phyloP scores from a whole-genome alignment of 2,113 vertebrate species.

The Platycercus adscitus region DNA sequence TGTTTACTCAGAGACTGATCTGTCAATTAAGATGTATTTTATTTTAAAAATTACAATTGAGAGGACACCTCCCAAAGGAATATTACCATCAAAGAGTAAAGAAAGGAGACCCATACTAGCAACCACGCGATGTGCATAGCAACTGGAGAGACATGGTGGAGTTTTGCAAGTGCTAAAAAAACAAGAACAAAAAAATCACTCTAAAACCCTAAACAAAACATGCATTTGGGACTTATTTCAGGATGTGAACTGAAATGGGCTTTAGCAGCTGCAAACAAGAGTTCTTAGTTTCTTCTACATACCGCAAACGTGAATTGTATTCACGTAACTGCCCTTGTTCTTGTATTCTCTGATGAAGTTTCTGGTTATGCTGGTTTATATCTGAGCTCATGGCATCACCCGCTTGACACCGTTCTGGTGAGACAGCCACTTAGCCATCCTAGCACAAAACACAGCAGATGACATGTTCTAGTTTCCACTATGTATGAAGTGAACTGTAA shows the following conservation, averaged over 20 bases:
- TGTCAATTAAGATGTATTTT: neutral
- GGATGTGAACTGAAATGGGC: neutral
- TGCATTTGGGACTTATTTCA: neutral
- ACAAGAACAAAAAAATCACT: neutral
- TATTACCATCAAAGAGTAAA: neutral
- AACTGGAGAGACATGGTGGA: neutral
- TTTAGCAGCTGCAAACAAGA: neutral
- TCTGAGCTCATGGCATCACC: neutral
- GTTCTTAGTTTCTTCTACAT: neutral
- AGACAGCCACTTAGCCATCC: neutral
- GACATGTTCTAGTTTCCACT: neutral
- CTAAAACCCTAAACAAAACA: neutral
- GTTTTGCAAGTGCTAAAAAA: neutral
- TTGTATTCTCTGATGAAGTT: neutral
- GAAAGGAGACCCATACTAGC: fast-evolving
- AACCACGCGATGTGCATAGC: fast-evolving
- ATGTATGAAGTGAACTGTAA: neutral
- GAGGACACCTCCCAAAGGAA: neutral
- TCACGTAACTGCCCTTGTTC: neutral
- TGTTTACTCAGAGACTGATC: neutral
- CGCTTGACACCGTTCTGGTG: neutral
- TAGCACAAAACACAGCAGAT: neutral
- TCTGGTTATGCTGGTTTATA: neutral
- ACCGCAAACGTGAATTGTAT: fast-evolving
- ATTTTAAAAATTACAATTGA: neutral